Percentiles rank a stretch among this genome's conserved stretches.
Conservation (phyloP, 1,140 invertebrate genomes). For the Camponotus pennsylvanicus region DNA sequence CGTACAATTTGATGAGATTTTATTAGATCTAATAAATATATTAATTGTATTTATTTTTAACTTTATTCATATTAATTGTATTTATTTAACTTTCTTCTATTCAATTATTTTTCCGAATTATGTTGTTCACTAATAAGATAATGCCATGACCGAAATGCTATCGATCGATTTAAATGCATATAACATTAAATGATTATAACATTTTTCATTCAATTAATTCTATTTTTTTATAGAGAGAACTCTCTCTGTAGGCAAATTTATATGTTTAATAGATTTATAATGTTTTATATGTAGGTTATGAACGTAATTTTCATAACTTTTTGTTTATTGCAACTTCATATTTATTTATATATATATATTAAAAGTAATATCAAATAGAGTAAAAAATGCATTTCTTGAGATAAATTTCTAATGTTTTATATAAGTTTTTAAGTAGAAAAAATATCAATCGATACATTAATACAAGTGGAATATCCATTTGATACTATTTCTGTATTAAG, state of each 20-base stretch:
- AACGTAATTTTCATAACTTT: not conserved
- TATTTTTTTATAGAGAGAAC: not conserved
- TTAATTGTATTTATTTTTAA: too few species aligned
- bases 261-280: not conserved
- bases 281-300: not conserved
- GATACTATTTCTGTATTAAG: not conserved
- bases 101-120: conserved; percentile 6
- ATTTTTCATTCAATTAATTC: not conserved
- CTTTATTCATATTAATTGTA: not conserved
- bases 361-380: not conserved
- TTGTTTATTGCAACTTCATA: not conserved
- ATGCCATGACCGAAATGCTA: not conserved
- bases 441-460: conserved; percentile 4
- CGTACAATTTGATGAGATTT: not conserved
- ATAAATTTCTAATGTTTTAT: conserved; percentile 6
- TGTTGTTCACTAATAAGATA: not conserved
- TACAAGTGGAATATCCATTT: not conserved
- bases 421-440: conserved; percentile 10
- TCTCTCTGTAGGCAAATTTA: not conserved
- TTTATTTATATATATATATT: not conserved
- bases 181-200: not conserved
- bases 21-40: conserved; percentile 8
- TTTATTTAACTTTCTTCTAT: not conserved
- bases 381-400: not conserved
- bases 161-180: not conserved